A percentile compares a stretch with the other conserved stretches of the same genome.
Evolutionary conservation across 1,140 invertebrate species (phyloP).

Genomic region (Pogonognathellus flavescens): DNA sequence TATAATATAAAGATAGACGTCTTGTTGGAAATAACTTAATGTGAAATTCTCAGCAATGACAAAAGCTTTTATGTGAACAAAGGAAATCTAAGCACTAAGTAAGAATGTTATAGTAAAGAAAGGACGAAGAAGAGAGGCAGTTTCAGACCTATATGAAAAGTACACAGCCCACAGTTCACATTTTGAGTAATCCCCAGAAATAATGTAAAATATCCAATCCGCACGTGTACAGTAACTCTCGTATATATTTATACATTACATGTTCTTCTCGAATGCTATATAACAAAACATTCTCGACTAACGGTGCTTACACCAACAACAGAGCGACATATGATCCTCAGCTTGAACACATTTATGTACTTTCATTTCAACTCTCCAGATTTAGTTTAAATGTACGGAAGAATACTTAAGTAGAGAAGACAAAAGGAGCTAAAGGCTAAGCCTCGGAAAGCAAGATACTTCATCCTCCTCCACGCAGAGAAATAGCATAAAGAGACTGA

Average conservation of each 20-base stretch:
- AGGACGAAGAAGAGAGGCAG: not conserved
- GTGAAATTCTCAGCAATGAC: constrained; percentile 5
- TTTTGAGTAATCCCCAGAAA: not conserved
- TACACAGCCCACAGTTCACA: not conserved
- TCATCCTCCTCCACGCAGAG: not conserved
- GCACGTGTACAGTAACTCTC: not conserved
- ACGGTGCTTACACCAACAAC: not conserved
- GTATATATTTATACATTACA: no score
- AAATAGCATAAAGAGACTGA: constrained; percentile 9
- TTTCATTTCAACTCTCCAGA: constrained; percentile 38
- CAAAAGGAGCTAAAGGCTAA: constrained; percentile 46
- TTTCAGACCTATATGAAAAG: no score
- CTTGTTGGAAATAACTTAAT: not conserved
- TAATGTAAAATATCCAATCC: not conserved
- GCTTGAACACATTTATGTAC: constrained; percentile 8
- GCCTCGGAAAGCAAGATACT: not conserved
- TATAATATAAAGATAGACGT: no score
- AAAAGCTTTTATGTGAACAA: constrained; percentile 10
- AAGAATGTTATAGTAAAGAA: not conserved
- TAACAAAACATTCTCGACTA: not conserved
- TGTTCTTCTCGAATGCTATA: no score
- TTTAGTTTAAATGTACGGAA: constrained; percentile 25
- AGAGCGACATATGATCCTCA: constrained; percentile 30
- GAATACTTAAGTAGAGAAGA: constrained; percentile 39
- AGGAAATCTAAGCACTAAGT: not conserved